Percentiles rank a stretch among this genome's conserved stretches.
These are phyloP conservation scores for Morpho achilles DNA, from an alignment of 2,888 invertebrate species.

Conservation along the genomic window DNA sequence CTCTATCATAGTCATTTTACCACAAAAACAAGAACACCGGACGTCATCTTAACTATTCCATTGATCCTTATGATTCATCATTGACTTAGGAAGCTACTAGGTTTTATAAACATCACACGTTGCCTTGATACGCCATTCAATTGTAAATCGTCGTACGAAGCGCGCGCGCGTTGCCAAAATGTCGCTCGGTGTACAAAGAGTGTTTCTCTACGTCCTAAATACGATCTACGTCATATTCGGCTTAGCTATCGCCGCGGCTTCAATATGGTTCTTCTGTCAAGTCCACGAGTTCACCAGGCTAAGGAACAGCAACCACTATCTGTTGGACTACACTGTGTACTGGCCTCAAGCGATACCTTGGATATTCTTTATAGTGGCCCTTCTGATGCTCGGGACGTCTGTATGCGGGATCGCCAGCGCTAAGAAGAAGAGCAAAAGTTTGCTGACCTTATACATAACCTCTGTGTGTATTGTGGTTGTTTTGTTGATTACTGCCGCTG, in stretches of 20 bases:
- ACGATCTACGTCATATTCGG: conserved; percentile 48
- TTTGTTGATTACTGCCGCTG: conserved; percentile 42
- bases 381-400: conserved; percentile 51
- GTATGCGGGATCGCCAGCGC: conserved; percentile 58
- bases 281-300: conserved; percentile 50
- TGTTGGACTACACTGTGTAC: conserved; percentile 64
- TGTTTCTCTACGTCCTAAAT: conserved; percentile 47
- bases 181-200: conserved; percentile 30
- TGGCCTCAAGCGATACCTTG: conserved; percentile 71
- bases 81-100: conserved; percentile 25
- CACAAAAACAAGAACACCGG: conserved; percentile 6
- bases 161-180: conserved; percentile 25
- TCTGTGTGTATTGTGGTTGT: conserved; percentile 46
- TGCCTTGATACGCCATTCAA: conserved; percentile 48
- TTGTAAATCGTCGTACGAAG: conserved; percentile 31
- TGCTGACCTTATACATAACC: conserved; percentile 46
- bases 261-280: conserved; percentile 63
- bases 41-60: conserved; percentile 18
- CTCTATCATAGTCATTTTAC: neutral
- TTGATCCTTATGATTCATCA: conserved; percentile 31
- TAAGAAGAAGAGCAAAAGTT: conserved; percentile 44
- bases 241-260: conserved; percentile 45
- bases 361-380: conserved; percentile 57
- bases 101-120: conserved; percentile 40
- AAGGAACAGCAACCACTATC: conserved; percentile 59